phyloP scores from a whole-genome alignment of 2,888 invertebrate species.

The Azorinus chamasolen region DNA sequence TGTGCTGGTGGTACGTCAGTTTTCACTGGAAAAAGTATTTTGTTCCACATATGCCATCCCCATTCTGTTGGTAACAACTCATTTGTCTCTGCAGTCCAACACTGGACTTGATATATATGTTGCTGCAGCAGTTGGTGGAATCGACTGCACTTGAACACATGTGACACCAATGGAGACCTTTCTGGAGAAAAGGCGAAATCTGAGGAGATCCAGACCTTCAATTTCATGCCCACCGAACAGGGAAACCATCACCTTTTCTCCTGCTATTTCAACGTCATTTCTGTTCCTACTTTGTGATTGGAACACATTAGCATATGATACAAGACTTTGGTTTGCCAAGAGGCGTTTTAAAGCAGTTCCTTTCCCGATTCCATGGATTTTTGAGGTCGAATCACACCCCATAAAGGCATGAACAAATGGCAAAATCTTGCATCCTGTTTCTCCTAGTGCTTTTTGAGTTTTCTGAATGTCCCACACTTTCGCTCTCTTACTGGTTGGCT shows the following conservation, averaged over 20 bases:
- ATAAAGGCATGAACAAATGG: conserved; percentile 60
- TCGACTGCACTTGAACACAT: conserved; percentile 53
- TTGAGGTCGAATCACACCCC: conserved; percentile 66
- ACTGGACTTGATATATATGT: conserved; percentile 65
- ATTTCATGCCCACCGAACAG: conserved; percentile 34
- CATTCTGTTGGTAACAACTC: conserved; percentile 42
- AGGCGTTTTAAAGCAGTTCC: conserved; percentile 34
- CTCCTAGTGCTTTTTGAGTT: conserved; percentile 35
- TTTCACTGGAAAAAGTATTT: conserved; percentile 34
- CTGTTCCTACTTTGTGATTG: neutral
- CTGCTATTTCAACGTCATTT: conserved; percentile 1
- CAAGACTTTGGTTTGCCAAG: neutral
- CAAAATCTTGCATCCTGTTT: conserved; percentile 31
- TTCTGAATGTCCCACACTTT: conserved; percentile 59
- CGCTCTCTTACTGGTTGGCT: no score
- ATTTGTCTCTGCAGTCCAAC: conserved; percentile 46
- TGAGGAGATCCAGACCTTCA: conserved; percentile 42
- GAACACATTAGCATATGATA: conserved; percentile 1
- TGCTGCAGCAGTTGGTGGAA: conserved; percentile 70
- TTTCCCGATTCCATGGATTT: conserved; percentile 59
- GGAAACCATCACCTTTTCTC: conserved; percentile 8
- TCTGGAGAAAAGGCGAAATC: conserved; percentile 46
- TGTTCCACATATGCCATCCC: conserved; percentile 53
- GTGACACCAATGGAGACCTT: conserved; percentile 42
- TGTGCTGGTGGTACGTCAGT: no score